phyloP scores from a whole-genome alignment of 2,797 vertebrate genomes.

The Epinephelus coioides region DNA sequence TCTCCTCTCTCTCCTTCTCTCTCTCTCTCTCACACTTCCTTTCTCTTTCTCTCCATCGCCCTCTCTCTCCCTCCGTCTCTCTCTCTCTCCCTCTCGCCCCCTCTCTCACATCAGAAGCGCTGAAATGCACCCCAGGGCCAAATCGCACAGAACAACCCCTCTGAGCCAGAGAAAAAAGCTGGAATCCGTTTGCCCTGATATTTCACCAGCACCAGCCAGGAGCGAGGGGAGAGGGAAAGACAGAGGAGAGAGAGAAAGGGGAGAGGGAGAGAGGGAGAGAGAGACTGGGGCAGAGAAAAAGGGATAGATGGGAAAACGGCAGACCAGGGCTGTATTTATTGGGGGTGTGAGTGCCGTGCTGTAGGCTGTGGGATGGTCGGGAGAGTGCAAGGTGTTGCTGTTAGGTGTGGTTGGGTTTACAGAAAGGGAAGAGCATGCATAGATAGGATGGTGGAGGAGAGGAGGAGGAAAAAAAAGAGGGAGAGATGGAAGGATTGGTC shows the following conservation, averaged over 20 bases:
- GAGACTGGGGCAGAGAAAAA: constrained; percentile 80
- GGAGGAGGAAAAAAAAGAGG: constrained; percentile 59
- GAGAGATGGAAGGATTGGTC: constrained; percentile 86
- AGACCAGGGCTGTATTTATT: constrained; percentile 82
- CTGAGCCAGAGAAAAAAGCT: constrained; percentile 87
- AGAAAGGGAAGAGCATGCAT: constrained; percentile 78
- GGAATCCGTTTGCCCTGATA: constrained; percentile 90
- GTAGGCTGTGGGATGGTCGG: constrained; percentile 80
- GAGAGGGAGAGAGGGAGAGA: constrained; percentile 65
- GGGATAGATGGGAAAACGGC: constrained; percentile 83
- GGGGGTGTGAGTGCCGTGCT: constrained; percentile 80
- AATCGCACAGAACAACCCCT: constrained; percentile 89
- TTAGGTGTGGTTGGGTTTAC: constrained; percentile 80
- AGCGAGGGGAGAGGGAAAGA: constrained; percentile 81
- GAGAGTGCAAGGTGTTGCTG: constrained; percentile 83
- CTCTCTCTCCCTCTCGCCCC: constrained; percentile 68
- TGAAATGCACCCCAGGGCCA: constrained; percentile 91
- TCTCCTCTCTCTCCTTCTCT: constrained; percentile 54
- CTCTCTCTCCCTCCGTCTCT: constrained; percentile 47
- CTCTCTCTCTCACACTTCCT: constrained; percentile 45
- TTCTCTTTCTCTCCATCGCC: constrained; percentile 65
- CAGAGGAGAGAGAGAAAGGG: constrained; percentile 71
- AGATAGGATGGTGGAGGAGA: constrained; percentile 74
- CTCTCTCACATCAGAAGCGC: constrained; percentile 85
- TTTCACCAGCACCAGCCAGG: constrained; percentile 88